phyloP scores from a whole-genome alignment of 2,797 vertebrate species.

The Chelon labrosus region DNA sequence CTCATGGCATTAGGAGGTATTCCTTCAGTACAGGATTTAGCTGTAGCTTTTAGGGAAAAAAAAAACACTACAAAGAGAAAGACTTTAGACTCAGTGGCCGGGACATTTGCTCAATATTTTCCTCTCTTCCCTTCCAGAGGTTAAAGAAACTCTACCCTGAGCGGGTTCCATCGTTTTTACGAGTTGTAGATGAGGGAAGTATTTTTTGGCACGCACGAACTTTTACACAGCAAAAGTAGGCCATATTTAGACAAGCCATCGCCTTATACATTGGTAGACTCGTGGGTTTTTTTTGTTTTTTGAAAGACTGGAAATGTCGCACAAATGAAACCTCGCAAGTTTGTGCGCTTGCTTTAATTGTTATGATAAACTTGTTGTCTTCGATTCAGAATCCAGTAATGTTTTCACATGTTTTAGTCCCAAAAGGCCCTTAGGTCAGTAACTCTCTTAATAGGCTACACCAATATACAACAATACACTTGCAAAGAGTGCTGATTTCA shows the following conservation, averaged over 20 bases:
- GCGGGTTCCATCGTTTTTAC: slow-evolving; percentile 70
- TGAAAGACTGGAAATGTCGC: slow-evolving; percentile 48
- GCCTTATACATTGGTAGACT: slow-evolving; percentile 46
- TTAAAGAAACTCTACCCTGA: slow-evolving; percentile 73
- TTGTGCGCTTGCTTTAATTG: slow-evolving; percentile 16
- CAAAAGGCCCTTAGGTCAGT: slow-evolving; percentile 9
- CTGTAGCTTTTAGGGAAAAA: slow-evolving; percentile 15
- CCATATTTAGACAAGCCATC: slow-evolving; percentile 67
- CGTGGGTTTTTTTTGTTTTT: slow-evolving; percentile 44
- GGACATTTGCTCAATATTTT: slow-evolving; percentile 67
- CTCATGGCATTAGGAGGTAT: background rate
- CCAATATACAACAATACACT: background rate
- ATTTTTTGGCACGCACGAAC: slow-evolving; percentile 67
- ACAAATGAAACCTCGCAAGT: slow-evolving; percentile 40
- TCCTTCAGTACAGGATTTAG: background rate
- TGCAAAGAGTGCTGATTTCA: background rate
- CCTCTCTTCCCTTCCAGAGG: slow-evolving; percentile 71
- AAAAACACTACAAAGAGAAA: slow-evolving; percentile 10
- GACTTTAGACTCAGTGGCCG: slow-evolving; percentile 51
- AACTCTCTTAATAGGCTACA: background rate
- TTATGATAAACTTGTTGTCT: slow-evolving; percentile 24
- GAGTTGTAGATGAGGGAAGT: slow-evolving; percentile 78
- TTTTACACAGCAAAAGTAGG: slow-evolving; percentile 72
- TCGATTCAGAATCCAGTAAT: slow-evolving; percentile 10
- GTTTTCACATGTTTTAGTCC: slow-evolving; percentile 6